These are phyloP conservation scores for Alligator mississippiensis DNA, from an alignment of 2,113 vertebrate genomes.

Conservation along the genomic window DNA sequence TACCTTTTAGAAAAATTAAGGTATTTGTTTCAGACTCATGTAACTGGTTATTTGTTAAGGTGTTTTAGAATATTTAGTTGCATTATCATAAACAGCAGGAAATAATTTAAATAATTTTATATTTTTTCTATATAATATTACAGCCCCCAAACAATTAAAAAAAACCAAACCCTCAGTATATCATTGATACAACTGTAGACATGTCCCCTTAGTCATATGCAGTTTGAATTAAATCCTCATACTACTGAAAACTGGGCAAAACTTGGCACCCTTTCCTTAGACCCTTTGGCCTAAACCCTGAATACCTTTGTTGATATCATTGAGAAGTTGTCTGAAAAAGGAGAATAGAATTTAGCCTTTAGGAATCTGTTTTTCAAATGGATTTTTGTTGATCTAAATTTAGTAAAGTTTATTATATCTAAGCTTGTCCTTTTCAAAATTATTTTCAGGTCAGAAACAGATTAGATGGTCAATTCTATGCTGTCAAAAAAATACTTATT, in stretches of 20 bases:
- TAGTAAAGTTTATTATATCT: not conserved
- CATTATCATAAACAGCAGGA: not conserved
- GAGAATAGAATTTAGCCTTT: not conserved
- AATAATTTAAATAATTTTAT: not conserved
- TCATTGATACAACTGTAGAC: not conserved
- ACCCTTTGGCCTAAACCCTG: not conserved
- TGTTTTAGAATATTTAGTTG: not conserved
- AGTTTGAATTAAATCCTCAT: not conserved
- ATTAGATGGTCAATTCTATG: slow-evolving; percentile 94
- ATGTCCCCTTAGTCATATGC: not conserved
- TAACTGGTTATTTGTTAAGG: not conserved
- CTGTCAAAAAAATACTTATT: slow-evolving; percentile 96
- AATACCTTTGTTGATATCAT: not conserved
- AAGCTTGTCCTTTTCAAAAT: not conserved
- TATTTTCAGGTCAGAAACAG: slow-evolving; percentile 92
- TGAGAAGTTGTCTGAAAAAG: not conserved
- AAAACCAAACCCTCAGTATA: not conserved
- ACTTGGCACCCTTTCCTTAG: not conserved
- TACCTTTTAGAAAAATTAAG: not conserved
- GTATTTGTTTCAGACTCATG: not conserved
- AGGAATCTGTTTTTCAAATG: not conserved
- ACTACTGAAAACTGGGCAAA: not conserved
- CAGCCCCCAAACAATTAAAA: not conserved
- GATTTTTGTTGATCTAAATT: not conserved
- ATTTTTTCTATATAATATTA: not conserved